phyloP scores from a whole-genome alignment of 1,140 invertebrate species.

The Antheraea pernyi region DNA sequence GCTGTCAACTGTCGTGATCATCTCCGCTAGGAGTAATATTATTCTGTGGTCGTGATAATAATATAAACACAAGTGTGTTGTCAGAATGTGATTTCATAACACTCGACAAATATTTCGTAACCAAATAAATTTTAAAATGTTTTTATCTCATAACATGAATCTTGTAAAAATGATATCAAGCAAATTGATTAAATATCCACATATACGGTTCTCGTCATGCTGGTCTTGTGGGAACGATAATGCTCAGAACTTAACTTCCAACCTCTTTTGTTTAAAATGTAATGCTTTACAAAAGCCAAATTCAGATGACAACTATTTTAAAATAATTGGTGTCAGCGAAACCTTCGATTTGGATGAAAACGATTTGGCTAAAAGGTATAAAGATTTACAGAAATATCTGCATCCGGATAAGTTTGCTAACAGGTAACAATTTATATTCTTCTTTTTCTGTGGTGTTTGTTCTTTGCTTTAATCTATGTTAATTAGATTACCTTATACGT shows the following conservation, averaged over 20 bases:
- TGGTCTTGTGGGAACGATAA: constrained; percentile 65
- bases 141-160: constrained; percentile 5
- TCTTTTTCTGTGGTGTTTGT: no score
- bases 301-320: constrained; percentile 83
- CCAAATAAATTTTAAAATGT: constrained; percentile 1
- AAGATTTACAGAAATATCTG: constrained; percentile 86
- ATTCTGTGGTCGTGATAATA: no score
- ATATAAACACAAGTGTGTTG: no score
- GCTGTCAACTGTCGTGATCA: no score
- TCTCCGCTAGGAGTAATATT: no score
- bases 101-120: constrained; percentile 11
- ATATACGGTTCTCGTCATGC: constrained; percentile 48
- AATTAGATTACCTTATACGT: no score
- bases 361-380: constrained; percentile 84
- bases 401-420: constrained; percentile 91
- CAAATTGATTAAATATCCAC: constrained; percentile 6
- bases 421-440: constrained; percentile 73
- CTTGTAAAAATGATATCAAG: constrained; percentile 5
- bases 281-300: constrained; percentile 65
- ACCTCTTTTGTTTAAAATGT: constrained; percentile 70
- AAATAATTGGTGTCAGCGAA: constrained; percentile 83
- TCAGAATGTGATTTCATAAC: constrained; percentile 2
- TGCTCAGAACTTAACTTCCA: constrained; percentile 34
- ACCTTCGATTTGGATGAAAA: constrained; percentile 83
- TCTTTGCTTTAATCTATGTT: no score